Percentiles rank a stretch among this genome's conserved stretches.
These are phyloP conservation scores for Callopanchax toddi DNA, from an alignment of 2,113 vertebrate genomes.

Conservation along the genomic window DNA sequence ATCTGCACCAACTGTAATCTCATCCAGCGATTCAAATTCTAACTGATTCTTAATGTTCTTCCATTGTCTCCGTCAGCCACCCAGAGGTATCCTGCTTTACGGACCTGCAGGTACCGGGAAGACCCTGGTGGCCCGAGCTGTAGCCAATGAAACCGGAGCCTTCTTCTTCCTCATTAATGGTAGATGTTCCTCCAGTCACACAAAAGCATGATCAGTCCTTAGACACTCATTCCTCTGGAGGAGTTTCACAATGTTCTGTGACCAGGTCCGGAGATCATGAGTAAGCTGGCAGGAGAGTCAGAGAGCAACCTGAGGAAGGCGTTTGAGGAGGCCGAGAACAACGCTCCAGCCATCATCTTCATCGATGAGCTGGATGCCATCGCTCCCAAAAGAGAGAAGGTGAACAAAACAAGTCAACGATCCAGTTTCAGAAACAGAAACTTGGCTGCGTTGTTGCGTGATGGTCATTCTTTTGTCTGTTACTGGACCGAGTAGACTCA, in stretches of 20 bases:
- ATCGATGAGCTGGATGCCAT: slow-evolving; percentile 97
- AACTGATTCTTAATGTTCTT: background rate
- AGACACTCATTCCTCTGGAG: background rate
- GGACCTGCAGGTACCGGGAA: slow-evolving; percentile 82
- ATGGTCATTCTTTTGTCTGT: background rate
- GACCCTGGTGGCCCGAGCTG: slow-evolving; percentile 82
- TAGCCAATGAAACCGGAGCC: slow-evolving; percentile 82
- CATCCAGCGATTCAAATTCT: background rate
- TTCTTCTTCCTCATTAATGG: slow-evolving; percentile 85
- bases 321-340: slow-evolving; percentile 96
- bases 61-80: slow-evolving; percentile 64
- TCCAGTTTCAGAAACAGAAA: slow-evolving; percentile 3
- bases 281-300: slow-evolving; percentile 93
- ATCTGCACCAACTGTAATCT: background rate
- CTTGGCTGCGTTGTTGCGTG: background rate
- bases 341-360: slow-evolving; percentile 96
- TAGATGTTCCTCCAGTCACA: slow-evolving; percentile 40
- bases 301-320: slow-evolving; percentile 96
- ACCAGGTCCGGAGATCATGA: slow-evolving; percentile 96
- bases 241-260: slow-evolving; percentile 12
- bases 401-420: slow-evolving; percentile 40
- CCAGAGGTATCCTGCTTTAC: slow-evolving; percentile 79
- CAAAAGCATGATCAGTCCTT: no score
- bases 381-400: slow-evolving; percentile 97
- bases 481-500: slow-evolving; percentile 83